Conservation (phyloP, 2,113 vertebrate species). For the Cynoglossus semilaevis region DNA sequence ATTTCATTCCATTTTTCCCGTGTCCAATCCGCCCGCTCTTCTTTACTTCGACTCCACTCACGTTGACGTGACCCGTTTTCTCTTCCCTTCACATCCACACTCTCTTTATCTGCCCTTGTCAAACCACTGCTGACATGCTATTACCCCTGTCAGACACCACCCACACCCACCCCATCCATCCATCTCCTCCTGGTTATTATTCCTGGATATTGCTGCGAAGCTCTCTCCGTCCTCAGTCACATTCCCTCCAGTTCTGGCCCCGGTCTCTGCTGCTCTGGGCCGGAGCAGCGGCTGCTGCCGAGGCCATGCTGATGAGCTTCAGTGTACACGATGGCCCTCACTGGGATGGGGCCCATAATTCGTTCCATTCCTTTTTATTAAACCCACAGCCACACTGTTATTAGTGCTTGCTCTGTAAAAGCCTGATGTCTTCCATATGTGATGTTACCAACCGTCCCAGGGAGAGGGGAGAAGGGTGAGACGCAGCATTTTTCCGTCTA, state of each 20-base stretch:
- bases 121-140: slow-evolving; percentile 31
- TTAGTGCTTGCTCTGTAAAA: slow-evolving; percentile 64
- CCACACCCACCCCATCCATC: slow-evolving; percentile 36
- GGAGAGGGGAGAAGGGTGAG: slow-evolving; percentile 36
- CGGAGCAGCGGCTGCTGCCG: slow-evolving; percentile 49
- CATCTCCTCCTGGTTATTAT: slow-evolving; percentile 15
- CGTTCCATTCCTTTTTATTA: slow-evolving; percentile 76
- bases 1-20: neutral
- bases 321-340: slow-evolving; percentile 54
- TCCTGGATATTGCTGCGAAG: slow-evolving; percentile 42
- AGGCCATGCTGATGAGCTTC: slow-evolving; percentile 47
- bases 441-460: slow-evolving; percentile 53
- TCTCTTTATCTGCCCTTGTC: slow-evolving; percentile 25
- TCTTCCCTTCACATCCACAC: slow-evolving; percentile 40
- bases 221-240: slow-evolving; percentile 16
- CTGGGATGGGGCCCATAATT: slow-evolving; percentile 67
- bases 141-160: slow-evolving; percentile 20
- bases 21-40: slow-evolving; percentile 12
- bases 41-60: slow-evolving; percentile 18
- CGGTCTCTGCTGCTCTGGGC: slow-evolving; percentile 46
- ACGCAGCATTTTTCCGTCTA: slow-evolving; percentile 44
- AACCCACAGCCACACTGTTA: slow-evolving; percentile 71
- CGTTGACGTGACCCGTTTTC: slow-evolving; percentile 17
- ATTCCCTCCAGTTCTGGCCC: slow-evolving; percentile 25
- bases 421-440: slow-evolving; percentile 76